phyloP scores from a whole-genome alignment of 2,113 vertebrate genomes.

The Prochilodus magdalenae region DNA sequence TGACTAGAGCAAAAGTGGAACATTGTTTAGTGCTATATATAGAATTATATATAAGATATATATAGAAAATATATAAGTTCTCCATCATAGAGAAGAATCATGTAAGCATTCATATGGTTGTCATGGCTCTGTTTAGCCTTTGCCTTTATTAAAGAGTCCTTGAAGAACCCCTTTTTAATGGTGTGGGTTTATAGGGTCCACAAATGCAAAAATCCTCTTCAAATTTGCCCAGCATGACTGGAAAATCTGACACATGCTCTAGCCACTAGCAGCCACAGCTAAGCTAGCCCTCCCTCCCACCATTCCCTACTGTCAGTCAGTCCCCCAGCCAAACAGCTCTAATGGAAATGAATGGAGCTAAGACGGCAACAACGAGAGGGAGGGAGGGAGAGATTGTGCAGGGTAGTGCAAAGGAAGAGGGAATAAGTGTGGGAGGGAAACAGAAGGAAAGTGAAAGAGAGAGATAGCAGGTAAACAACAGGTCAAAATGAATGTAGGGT shows the following conservation, averaged over 20 bases:
- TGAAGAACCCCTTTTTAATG: too few relatives aligned
- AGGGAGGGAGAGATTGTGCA: not conserved
- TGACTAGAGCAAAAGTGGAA: too few relatives aligned
- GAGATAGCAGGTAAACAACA: constrained; percentile 28
- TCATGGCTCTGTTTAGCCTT: too few relatives aligned
- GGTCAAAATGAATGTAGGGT: constrained; percentile 12
- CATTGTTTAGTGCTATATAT: too few relatives aligned
- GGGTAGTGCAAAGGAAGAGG: not conserved
- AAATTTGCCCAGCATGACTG: not conserved
- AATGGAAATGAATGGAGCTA: constrained; percentile 36
- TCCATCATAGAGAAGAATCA: too few relatives aligned
- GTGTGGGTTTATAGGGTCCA: not conserved
- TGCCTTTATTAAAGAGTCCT: not conserved
- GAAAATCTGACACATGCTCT: not conserved
- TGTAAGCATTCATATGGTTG: too few relatives aligned
- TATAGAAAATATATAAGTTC: too few relatives aligned
- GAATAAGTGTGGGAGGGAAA: constrained; percentile 8
- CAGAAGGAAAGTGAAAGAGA: not conserved
- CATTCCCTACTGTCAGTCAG: constrained; percentile 12
- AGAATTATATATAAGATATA: too few relatives aligned
- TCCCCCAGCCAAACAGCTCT: constrained; percentile 2
- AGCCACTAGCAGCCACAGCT: not conserved
- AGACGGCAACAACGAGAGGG: constrained; percentile 25
- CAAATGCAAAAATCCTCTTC: not conserved
- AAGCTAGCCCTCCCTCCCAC: constrained; percentile 9